Evolutionary conservation across 2,888 invertebrate species (phyloP), one percentile per base, ranked within the genome.

Genomic region (Ariolimax columbianus): DNA sequence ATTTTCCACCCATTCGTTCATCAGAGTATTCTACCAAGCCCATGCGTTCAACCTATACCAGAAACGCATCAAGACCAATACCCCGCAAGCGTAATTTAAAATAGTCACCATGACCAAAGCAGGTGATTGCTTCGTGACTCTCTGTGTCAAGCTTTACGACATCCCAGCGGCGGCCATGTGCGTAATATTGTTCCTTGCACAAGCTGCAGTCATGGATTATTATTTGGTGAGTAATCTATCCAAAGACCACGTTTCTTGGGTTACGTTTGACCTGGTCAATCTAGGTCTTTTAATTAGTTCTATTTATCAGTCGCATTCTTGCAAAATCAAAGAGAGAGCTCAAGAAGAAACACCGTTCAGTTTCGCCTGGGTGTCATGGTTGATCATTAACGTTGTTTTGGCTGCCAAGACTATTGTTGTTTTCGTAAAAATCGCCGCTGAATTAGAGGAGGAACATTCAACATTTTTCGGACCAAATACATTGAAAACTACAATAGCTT

Each of bases 351-450:
- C 70, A 19, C 23, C 66, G 19, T 78, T 26, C 55, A 68, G 77
- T 33, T 51, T 83, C 30, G 77, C 68, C 38, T 83, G 83, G 83
- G 70, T 95, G 19, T 93, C 95, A 0, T 95, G 95, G 95, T 88
- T 95, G 40, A 90, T 95, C 68, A 95, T 95, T 90, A 92, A 95
- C 17, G 82, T 93, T 17, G 89, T 95, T 1, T 91, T 95, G 43
- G 93, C 95, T 66, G 93, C 94, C 7, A 95, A 95, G 91, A 91
- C 95, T 38, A 93, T 93, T 51, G 92, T 95, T 36, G 94, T 95
- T 77, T 95, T 95, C 91, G 94, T 94, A 73, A 91, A 89, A 0
- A 91, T 93, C 89, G 91, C 89, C 0, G 86, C 82, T n/a, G 82
- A 86, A 26, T 87, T 93, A 19, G 89, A 93, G 82, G 91, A 93